Conservation (phyloP, 2,888 invertebrate genomes). For the Deilephila porcellus region DNA sequence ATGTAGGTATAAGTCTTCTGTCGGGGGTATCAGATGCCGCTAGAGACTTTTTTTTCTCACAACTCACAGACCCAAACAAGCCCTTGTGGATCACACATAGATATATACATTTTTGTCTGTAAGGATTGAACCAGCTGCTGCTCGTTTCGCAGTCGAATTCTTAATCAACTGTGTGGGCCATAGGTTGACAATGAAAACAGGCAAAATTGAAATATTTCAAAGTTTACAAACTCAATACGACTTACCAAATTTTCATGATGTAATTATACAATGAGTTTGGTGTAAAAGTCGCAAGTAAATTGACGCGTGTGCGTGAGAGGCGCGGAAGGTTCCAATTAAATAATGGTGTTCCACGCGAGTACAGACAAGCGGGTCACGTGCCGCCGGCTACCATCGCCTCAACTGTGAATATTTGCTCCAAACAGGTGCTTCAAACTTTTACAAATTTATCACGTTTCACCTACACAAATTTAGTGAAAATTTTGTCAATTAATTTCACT, state of each 20-base stretch:
- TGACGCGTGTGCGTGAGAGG: background rate
- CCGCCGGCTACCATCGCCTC: background rate
- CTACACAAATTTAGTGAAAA: slow-evolving; percentile 56
- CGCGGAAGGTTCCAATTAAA: background rate
- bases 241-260: background rate
- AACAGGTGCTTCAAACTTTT: slow-evolving; percentile 52
- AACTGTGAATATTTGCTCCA: slow-evolving; percentile 44
- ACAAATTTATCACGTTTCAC: slow-evolving; percentile 54
- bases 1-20: no score
- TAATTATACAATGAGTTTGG: background rate
- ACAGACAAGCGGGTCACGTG: slow-evolving; percentile 6
- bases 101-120: no score
- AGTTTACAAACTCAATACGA: no score
- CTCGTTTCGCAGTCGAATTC: no score
- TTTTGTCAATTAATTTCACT: slow-evolving; percentile 63
- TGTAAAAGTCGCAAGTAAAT: slow-evolving; percentile 2
- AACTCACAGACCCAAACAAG: no score
- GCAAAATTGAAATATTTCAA: no score
- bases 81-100: no score
- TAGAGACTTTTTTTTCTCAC: no score
- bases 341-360: background rate
- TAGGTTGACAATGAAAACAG: no score
- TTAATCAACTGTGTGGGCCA: no score
- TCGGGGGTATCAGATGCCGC: no score
- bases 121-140: no score